Conservation (phyloP, 2,888 invertebrate genomes). For the Cantharis flavilabris region DNA sequence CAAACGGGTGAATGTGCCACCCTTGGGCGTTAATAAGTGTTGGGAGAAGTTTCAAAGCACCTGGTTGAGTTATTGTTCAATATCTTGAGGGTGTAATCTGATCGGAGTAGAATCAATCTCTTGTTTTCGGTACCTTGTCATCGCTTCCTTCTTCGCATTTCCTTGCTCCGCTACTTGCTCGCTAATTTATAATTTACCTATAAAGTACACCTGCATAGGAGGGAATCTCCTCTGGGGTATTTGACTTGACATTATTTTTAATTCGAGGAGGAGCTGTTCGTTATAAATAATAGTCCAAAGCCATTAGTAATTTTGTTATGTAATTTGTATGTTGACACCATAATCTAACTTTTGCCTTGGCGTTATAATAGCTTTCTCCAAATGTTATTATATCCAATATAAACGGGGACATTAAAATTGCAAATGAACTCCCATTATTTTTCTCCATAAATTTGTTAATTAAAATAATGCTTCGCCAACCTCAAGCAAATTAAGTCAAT, state of each 20-base stretch:
- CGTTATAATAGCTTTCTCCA: not conserved
- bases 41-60: conserved; percentile 21
- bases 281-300: not conserved
- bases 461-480: not conserved
- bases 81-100: conserved; percentile 28
- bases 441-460: not conserved
- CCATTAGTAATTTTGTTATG: not conserved
- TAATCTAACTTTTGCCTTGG: not conserved
- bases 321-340: not conserved
- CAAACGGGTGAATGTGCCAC: conserved; percentile 23
- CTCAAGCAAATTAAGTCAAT: not conserved
- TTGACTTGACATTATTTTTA: not conserved
- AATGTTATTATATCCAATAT: not conserved
- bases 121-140: conserved; percentile 18
- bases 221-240: not conserved
- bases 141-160: conserved; percentile 2
- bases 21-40: conserved; percentile 26
- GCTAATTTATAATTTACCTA: not conserved
- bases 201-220: not conserved
- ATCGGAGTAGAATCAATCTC: conserved; percentile 25
- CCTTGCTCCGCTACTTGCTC: not conserved
- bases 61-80: conserved; percentile 30
- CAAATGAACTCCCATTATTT: not conserved
- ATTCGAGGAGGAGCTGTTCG: not conserved
- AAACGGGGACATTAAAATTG: not conserved